Evolutionary conservation across 2,888 invertebrate species (phyloP), one percentile per base, ranked within the genome.

Genomic region (Dynastes maya): DNA sequence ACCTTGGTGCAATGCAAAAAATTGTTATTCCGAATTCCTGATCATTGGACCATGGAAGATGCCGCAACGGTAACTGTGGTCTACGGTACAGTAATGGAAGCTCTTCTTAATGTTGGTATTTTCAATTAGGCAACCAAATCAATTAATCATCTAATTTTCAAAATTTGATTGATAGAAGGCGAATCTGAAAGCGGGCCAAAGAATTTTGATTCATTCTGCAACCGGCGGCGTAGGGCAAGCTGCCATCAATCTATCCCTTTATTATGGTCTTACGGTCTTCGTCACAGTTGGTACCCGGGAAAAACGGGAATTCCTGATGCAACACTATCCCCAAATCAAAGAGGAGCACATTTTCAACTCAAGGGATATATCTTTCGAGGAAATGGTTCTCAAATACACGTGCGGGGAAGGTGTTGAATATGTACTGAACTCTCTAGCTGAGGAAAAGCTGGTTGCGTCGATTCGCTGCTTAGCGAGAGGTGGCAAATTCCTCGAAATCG

Each of bases 351-450:
- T 98, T 87, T 95, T 96, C 85, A 96, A 97, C 89, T 96, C 97
- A 75, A 93, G 97, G 84, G 95, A 97, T 89, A 91, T 93, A 11
- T 92, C 93, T 76, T 98, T 98, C 89, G 98, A 98, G 89, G 94
- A 95, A 87, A 91, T 97, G 85, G 90, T 98, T 74, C 91, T 95
- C 87, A 90, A 91, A 64, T 92, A 94, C 85, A 98, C 98, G 0
- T 89, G 92, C 81, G 98, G 98, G 49, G 92, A 92, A 83, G 98
- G 98, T 79, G 98, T 98, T 4, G 96, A 99, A 88, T 89, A 98
- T 78, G 95, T 98, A 11, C 89, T 97, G 9, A 98, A 98, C 88
- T 97, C 97, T 0, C 89, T 98, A 72, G 93, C 97, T 0, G 97
- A 96, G 84, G 97, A 98, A 64, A 97, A 97, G 87, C 90, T 98